phyloP scores from a whole-genome alignment of 2,113 vertebrate species.

The Sminthopsis crassicaudata region DNA sequence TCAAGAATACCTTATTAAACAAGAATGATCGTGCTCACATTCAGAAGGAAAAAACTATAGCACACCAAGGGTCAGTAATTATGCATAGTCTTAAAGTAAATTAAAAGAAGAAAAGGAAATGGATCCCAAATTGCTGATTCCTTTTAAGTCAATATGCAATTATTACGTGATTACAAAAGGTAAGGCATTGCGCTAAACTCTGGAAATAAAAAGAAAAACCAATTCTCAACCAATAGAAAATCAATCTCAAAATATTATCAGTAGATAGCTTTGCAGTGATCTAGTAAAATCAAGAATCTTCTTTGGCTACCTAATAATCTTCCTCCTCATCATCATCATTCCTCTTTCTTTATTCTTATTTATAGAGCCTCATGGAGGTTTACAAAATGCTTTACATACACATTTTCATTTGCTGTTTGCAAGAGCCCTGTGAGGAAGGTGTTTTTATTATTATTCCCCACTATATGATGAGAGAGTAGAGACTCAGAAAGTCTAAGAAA shows the following conservation, averaged over 20 bases:
- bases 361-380: neutral
- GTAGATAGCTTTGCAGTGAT: neutral
- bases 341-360: neutral
- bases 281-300: neutral
- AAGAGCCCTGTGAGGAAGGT: neutral
- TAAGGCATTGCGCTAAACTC: neutral
- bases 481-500: neutral
- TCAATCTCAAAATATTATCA: neutral
- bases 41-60: constrained; percentile 32
- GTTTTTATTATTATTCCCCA: neutral
- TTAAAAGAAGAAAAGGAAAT: neutral
- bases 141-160: neutral
- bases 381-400: neutral
- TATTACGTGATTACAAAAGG: neutral
- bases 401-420: neutral
- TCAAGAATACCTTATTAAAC: neutral
- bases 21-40: neutral
- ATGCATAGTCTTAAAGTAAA: neutral
- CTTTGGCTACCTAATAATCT: neutral
- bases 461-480: neutral
- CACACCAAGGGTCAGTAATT: neutral
- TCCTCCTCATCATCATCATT: neutral
- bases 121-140: neutral
- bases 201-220: neutral
- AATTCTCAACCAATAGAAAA: neutral